Evolutionary conservation across 2,888 invertebrate genomes (phyloP), one percentile per base, ranked within the genome.

Genomic region (Epistrophe eligans): DNA sequence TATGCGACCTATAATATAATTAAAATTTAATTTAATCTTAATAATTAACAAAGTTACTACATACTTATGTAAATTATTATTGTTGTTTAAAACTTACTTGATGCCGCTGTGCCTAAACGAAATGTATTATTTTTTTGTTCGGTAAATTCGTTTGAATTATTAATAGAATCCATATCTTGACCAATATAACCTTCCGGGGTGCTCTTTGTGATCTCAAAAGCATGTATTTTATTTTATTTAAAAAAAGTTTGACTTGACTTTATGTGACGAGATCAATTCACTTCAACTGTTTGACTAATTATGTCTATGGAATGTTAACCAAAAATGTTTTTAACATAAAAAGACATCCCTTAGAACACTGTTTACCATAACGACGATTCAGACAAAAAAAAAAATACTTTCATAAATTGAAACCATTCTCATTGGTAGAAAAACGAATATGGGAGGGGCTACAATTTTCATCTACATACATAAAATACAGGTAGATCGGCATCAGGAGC

Each of bases 1-100:
- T 88, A 99, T 99, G 60, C 99, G 97, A 94, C 98, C 99, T 99
- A 60, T 28, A 17, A 28, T 17, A 13, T 11, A 28, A 45, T n/a
- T 5, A 24, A 55, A 50, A 66, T 50, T 13, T 10, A 11, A 43
- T 66, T 5, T 8, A 35, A 24, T 10, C 24, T 62, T 19, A 45
- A 43, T 6, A 15, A 43, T 43, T 1, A 43, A 43, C 15, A 15
- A n/a, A n/a, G 13, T 3, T 13, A 43, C 40, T 40, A 13, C 7
- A n/a, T 0, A 2, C 9, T 48, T 9, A 8, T n/a, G 8, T 9
- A 9, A 17, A 17, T 17, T 4, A 48, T 17, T 48, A 17, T 48
- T 43, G 3, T 17, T 48, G 45, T 40, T 64, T n/a, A 57, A 76
- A 88, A 91, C 92, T 92, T 91, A 93, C 93, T 93, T 88, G 93